phyloP scores from a whole-genome alignment of 2,113 vertebrate genomes.

The Psittacara wagleri region DNA sequence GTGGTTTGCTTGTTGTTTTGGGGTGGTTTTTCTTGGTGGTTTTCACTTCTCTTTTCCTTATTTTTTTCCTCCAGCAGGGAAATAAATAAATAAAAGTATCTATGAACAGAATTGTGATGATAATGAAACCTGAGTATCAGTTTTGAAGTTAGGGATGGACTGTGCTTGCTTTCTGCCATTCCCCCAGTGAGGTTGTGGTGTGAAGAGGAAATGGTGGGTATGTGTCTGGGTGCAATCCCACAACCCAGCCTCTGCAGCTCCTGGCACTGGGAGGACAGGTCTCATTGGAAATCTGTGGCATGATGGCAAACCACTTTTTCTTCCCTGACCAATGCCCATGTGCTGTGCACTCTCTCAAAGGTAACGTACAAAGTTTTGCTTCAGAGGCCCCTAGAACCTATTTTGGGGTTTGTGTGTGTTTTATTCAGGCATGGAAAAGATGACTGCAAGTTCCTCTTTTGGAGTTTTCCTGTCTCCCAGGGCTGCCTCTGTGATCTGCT shows the following conservation, averaged over 20 bases:
- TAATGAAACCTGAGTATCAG: not conserved
- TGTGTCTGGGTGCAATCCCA: not conserved
- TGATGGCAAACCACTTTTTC: not conserved
- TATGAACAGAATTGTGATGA: not conserved
- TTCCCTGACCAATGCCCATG: accelerated
- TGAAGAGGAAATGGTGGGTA: not conserved
- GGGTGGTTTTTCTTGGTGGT: too few species aligned
- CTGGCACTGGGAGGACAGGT: not conserved
- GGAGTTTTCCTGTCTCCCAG: not conserved
- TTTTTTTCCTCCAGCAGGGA: not conserved
- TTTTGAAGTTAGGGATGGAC: not conserved
- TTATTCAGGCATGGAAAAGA: not conserved
- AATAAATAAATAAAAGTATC: not conserved
- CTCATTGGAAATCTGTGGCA: not conserved
- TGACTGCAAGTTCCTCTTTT: not conserved
- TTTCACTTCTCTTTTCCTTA: not conserved
- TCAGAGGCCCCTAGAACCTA: not conserved
- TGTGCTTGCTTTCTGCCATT: not conserved
- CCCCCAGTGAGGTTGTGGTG: not conserved
- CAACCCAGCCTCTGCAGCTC: not conserved
- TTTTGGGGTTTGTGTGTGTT: not conserved
- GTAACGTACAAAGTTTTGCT: not conserved
- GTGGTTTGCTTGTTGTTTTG: not conserved
- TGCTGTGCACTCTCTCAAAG: too few species aligned
- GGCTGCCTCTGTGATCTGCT: not conserved